Evolutionary conservation across 2,113 vertebrate genomes (phyloP).

Genomic region (Anguilla japonica): DNA sequence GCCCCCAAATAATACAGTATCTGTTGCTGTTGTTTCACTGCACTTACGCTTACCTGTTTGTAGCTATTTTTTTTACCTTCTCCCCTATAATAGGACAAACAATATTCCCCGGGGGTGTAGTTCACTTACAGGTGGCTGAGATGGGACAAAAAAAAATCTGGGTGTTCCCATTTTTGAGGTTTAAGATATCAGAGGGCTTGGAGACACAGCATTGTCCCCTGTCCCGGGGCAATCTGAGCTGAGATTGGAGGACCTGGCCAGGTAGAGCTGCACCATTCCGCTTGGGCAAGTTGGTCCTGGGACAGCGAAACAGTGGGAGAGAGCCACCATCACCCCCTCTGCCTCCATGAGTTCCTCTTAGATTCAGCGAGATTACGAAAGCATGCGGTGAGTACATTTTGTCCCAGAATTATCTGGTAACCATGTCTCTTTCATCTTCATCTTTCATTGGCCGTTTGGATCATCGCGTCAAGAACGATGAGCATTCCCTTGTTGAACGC

Average conservation of each 20-base stretch:
- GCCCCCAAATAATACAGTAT: neutral
- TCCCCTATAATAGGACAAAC: constrained; percentile 42
- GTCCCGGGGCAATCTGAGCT: constrained; percentile 30
- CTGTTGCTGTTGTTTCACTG: neutral
- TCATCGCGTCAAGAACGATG: too few species aligned
- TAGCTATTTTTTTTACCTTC: constrained; percentile 20
- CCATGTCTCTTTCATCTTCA: neutral
- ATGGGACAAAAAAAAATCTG: constrained; percentile 48
- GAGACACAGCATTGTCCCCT: constrained; percentile 41
- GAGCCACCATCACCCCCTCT: neutral
- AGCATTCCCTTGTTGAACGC: neutral
- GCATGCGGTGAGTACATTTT: constrained; percentile 62
- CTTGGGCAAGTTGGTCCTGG: neutral
- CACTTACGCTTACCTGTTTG: neutral
- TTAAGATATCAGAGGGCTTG: constrained; percentile 61
- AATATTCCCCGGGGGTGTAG: constrained; percentile 35
- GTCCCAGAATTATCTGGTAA: neutral
- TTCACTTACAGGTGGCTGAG: constrained; percentile 48
- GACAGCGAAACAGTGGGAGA: neutral
- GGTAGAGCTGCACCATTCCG: neutral
- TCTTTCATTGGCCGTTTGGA: too few species aligned
- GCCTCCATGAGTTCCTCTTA: constrained; percentile 29
- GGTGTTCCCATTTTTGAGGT: constrained; percentile 69
- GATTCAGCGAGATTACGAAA: constrained; percentile 31
- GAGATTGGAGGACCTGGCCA: constrained; percentile 26